Percentiles rank a stretch among this genome's conserved stretches.
phyloP scores from a whole-genome alignment of 2,113 vertebrate genomes.

The Lathamus discolor region DNA sequence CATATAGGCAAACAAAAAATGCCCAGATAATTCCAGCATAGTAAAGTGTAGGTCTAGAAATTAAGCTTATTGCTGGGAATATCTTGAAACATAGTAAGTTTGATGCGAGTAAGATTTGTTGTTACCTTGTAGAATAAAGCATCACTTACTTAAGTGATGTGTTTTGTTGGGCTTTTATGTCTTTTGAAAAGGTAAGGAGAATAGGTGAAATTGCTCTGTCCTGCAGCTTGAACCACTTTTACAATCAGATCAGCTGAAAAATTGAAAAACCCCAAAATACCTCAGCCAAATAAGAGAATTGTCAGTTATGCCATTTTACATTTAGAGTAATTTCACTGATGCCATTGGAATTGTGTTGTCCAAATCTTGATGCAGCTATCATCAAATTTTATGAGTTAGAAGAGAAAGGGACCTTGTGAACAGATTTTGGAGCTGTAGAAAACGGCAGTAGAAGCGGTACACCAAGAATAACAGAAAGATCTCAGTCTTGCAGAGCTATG shows the following conservation, averaged over 20 bases:
- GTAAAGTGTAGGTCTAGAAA: background rate
- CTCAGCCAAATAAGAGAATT: background rate
- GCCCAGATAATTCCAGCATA: fast-evolving
- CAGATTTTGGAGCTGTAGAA: background rate
- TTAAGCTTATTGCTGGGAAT: background rate
- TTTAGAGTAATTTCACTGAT: background rate
- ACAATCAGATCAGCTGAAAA: background rate
- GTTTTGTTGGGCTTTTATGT: background rate
- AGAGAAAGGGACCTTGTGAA: background rate
- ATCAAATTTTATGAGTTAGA: background rate
- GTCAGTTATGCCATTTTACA: background rate
- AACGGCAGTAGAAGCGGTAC: background rate
- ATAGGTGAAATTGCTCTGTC: background rate
- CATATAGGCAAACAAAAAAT: background rate
- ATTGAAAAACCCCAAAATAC: background rate
- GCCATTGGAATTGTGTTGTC: background rate
- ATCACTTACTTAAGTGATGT: background rate
- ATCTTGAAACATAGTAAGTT: background rate
- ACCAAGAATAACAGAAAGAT: background rate
- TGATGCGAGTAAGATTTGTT: background rate
- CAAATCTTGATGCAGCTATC: background rate
- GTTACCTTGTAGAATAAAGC: background rate
- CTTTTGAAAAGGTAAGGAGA: background rate
- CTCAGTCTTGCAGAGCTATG: background rate
- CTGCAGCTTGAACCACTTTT: background rate